A percentile compares a stretch with the other conserved stretches of the same genome.
phyloP scores from a whole-genome alignment of 2,797 vertebrate genomes.

The Danio tinwini region DNA sequence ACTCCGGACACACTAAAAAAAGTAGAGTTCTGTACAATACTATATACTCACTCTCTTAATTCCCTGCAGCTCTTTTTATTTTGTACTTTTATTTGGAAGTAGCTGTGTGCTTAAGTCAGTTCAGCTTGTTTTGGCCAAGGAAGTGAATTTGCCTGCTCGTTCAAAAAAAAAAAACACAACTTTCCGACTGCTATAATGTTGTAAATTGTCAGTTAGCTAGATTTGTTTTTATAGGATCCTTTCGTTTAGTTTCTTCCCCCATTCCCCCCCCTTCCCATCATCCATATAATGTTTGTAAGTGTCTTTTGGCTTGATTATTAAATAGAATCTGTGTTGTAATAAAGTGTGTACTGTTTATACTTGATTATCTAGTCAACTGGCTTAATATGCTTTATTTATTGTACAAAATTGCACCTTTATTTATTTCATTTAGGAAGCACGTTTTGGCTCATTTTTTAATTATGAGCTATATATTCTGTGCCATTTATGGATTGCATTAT shows the following conservation, averaged over 20 bases:
- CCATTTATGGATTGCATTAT: not conserved
- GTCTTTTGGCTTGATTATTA: conserved; percentile 95
- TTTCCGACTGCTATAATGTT: conserved; percentile 89
- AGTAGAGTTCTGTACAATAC: conserved; percentile 84
- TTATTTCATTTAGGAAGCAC: not conserved
- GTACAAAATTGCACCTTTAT: not conserved
- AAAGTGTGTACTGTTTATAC: conserved; percentile 94
- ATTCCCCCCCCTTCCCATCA: conserved; percentile 76
- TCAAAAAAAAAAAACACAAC: conserved; percentile 56
- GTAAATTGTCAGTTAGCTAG: conserved; percentile 89
- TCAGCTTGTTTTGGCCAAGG: conserved; percentile 82
- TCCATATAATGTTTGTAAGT: conserved; percentile 94
- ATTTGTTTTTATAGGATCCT: conserved; percentile 90
- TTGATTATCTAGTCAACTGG: conserved; percentile 1
- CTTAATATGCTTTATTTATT: not conserved
- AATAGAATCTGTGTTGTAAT: conserved; percentile 99
- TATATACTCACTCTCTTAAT: conserved; percentile 68
- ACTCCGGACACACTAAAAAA: conserved; percentile 64
- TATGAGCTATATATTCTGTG: not conserved
- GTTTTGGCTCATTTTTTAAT: not conserved
- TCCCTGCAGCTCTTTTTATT: conserved; percentile 86
- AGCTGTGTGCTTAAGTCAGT: conserved; percentile 79
- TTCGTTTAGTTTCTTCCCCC: conserved; percentile 57
- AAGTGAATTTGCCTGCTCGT: conserved; percentile 64
- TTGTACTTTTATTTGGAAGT: conserved; percentile 94